phyloP scores from a whole-genome alignment of 1,140 invertebrate species.

The Drosophila erecta region DNA sequence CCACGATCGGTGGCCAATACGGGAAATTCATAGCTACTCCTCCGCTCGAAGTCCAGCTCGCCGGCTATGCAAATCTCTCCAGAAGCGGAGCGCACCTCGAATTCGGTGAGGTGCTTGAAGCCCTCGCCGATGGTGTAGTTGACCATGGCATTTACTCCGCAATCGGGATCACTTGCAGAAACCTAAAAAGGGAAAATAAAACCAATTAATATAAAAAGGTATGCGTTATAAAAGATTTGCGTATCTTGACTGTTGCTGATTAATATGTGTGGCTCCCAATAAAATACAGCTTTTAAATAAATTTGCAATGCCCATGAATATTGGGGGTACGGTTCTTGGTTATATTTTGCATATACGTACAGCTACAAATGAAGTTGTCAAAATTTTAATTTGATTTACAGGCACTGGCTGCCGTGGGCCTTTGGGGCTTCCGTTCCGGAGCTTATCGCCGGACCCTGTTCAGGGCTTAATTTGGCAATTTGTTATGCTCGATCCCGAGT shows the following conservation, averaged over 20 bases:
- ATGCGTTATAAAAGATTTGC: too few relatives aligned
- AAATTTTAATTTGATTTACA: conserved; percentile 82
- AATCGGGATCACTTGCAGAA: conserved; percentile 96
- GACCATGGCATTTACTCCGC: conserved; percentile 96
- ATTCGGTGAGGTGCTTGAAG: conserved; percentile 88
- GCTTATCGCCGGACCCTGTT: conserved; percentile 55
- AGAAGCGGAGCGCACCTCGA: conserved; percentile 91
- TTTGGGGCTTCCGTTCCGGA: conserved; percentile 8
- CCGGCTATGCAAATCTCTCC: conserved; percentile 95
- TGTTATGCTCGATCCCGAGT: conserved; percentile 49
- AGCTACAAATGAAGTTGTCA: conserved; percentile 80
- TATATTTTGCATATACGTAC: conserved; percentile 16
- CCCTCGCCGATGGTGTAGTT: conserved; percentile 95
- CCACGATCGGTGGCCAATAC: conserved; percentile 97
- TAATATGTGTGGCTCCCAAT: too few relatives aligned
- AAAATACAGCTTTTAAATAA: neutral
- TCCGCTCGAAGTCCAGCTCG: conserved; percentile 94
- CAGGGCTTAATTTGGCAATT: conserved; percentile 76
- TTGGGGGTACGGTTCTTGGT: neutral
- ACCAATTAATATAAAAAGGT: neutral
- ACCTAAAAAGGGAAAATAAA: conserved; percentile 87
- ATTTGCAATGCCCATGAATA: neutral
- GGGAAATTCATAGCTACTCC: conserved; percentile 94
- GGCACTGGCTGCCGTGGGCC: conserved; percentile 10
- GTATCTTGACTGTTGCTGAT: too few relatives aligned